Evolutionary conservation across 2,113 vertebrate genomes (phyloP).

Genomic region (Syngnathus typhle): DNA sequence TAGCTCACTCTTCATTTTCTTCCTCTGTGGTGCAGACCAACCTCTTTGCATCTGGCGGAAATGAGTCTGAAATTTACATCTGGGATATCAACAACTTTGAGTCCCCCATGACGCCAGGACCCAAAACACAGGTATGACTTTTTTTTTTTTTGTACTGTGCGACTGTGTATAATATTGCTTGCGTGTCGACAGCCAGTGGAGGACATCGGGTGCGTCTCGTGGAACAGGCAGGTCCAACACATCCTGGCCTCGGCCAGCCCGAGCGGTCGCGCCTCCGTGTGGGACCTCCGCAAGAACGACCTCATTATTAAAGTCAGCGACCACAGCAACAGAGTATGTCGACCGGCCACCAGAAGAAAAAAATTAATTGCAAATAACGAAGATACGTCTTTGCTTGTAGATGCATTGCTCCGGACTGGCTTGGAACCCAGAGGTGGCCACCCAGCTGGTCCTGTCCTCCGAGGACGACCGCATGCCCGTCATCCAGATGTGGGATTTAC

Average conservation of each 20-base stretch:
- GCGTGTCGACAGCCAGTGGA: constrained; percentile 76
- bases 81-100: constrained; percentile 96
- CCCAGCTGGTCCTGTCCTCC: constrained; percentile 88
- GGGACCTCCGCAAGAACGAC: constrained; percentile 96
- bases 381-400: constrained; percentile 49
- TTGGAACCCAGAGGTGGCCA: constrained; percentile 95
- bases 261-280: constrained; percentile 85
- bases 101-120: constrained; percentile 93
- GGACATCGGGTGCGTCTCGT: constrained; percentile 82
- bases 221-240: constrained; percentile 77
- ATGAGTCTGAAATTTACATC: constrained; percentile 97
- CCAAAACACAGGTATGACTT: constrained; percentile 84
- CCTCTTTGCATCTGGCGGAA: constrained; percentile 90
- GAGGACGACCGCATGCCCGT: constrained; percentile 94
- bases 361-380: neutral
- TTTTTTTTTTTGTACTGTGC: neutral
- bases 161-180: constrained; percentile 4
- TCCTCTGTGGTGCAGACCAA: constrained; percentile 73
- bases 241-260: constrained; percentile 83
- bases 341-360: too few relatives aligned
- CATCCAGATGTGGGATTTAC: constrained; percentile 95
- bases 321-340: constrained; percentile 87
- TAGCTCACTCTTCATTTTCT: neutral
- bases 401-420: constrained; percentile 96
- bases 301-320: constrained; percentile 98